Evolutionary conservation across 2,113 vertebrate species (phyloP).

Genomic region (Channa argus): DNA sequence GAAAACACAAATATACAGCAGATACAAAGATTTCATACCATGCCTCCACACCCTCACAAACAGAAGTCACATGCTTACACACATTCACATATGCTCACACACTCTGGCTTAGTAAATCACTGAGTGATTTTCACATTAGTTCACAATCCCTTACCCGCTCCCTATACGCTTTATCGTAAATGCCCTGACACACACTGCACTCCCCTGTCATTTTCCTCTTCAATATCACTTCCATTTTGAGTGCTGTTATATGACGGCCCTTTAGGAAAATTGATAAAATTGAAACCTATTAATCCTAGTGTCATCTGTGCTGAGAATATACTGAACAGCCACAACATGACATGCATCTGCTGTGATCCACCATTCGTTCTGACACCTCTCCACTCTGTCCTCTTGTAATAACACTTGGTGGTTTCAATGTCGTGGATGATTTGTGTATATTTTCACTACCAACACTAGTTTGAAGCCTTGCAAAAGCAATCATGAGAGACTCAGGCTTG

Average conservation of each 20-base stretch:
- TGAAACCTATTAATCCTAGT: slow-evolving; percentile 2
- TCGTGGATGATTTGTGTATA: not conserved
- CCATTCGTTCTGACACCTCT: too few species aligned
- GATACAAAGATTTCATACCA: not conserved
- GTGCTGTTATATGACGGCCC: slow-evolving; percentile 8
- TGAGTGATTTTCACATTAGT: slow-evolving; percentile 62
- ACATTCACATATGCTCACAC: not conserved
- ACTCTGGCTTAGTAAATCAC: slow-evolving; percentile 48
- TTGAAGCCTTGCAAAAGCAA: slow-evolving; percentile 54
- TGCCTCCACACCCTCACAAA: not conserved
- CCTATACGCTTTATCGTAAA: slow-evolving; percentile 60
- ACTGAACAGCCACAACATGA: too few species aligned
- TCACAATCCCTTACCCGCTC: slow-evolving; percentile 37
- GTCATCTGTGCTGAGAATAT: not conserved
- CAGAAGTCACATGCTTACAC: slow-evolving; percentile 20
- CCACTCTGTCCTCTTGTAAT: too few species aligned
- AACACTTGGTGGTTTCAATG: too few species aligned
- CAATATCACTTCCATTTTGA: slow-evolving; percentile 39
- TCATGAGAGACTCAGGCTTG: not conserved
- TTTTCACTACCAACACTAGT: not conserved
- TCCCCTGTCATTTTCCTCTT: slow-evolving; percentile 38
- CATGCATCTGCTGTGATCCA: too few species aligned
- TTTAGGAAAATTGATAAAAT: slow-evolving; percentile 15
- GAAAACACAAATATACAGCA: not conserved
- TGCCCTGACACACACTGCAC: slow-evolving; percentile 57